Percentiles rank a stretch among this genome's conserved stretches.
These are phyloP conservation scores for Tetramorium alpestre DNA, from an alignment of 1,140 invertebrate genomes.

Conservation along the genomic window DNA sequence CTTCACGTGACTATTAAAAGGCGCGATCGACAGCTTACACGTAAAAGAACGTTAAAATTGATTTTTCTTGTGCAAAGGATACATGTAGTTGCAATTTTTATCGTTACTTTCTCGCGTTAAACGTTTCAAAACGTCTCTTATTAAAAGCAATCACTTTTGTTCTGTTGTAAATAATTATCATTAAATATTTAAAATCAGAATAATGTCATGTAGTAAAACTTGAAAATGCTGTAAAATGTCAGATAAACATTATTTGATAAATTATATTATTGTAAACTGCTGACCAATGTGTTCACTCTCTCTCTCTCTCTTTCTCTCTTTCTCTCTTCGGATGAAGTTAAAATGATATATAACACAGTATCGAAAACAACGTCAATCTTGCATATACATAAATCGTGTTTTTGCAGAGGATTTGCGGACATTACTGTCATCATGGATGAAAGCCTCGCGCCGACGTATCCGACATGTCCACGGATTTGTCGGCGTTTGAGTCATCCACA, in stretches of 20 bases:
- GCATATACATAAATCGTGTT: constrained; percentile 25
- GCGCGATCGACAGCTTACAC: constrained; percentile 22
- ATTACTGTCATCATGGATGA: constrained; percentile 49
- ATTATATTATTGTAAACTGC: constrained; percentile 20
- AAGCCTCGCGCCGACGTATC: constrained; percentile 35
- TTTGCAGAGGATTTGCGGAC: constrained; percentile 51
- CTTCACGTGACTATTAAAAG: constrained; percentile 32
- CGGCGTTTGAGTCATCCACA: neutral
- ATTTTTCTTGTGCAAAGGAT: neutral
- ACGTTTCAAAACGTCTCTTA: neutral
- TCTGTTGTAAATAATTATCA: neutral
- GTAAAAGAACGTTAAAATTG: neutral
- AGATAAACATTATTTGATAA: neutral
- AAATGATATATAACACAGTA: constrained; percentile 30
- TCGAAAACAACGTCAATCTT: constrained; percentile 41
- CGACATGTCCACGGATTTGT: constrained; percentile 37
- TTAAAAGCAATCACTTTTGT: neutral
- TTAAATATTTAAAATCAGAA: neutral
- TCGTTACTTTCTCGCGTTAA: neutral
- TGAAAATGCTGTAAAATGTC: neutral
- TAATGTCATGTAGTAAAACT: neutral
- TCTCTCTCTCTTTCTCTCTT: neutral
- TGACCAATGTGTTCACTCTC: neutral
- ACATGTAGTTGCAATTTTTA: neutral
- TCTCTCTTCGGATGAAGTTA: constrained; percentile 8